Base-by-base conservation (phyloP, 2,113 vertebrate genomes). In the Leucosticte australis region DNA sequence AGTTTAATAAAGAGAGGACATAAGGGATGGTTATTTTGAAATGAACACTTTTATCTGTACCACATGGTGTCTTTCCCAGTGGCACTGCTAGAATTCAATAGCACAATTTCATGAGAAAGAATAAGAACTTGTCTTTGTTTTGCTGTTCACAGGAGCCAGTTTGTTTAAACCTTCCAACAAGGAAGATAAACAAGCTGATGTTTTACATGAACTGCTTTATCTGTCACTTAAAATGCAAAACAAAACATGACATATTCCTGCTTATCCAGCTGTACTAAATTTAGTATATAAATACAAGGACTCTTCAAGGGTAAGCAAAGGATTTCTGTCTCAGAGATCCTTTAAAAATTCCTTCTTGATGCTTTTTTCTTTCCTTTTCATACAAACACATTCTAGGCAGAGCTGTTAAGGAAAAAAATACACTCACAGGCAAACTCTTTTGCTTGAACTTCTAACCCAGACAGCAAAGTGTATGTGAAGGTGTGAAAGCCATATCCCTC, bases 141-240 rank as follows among this genome's bases (percentile, higher is more conserved):
- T 68, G 31, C 37, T 84, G 49, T 55, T 79, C 91, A 79, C 53
- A 89, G 77, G 39, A 92, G 41, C 21, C 50, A 73, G 46, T 80
- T 93, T 76, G 20, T 83, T 89, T 82, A 76, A 92, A 52, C 15
- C 35, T 90, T 76, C 39, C 60, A 86, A 63, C 1, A 1, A 67
- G 33, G 53, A 81, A 64, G 44, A 37, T 37, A 55, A 4, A 22
- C 0, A 5, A 94, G 55, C 10, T 70, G 47, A 71, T 65, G 44
- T 73, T 91, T 83, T 70, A 73, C 37, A 44, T n/a, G 5, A 87
- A 59, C 50, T 39, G 30, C 62, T 91, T 82, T 89, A 80, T 44
- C 89, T 86, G 20, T 26, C 78, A 63, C 64, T 76, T 67, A 50
- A 77, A 88, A 88, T 56, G 33, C 55, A 86, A 93, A 96, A 27